A percentile compares a stretch with the other conserved stretches of the same genome.
Evolutionary conservation across 2,113 vertebrate genomes (phyloP).

Genomic region (Noctilio leporinus): DNA sequence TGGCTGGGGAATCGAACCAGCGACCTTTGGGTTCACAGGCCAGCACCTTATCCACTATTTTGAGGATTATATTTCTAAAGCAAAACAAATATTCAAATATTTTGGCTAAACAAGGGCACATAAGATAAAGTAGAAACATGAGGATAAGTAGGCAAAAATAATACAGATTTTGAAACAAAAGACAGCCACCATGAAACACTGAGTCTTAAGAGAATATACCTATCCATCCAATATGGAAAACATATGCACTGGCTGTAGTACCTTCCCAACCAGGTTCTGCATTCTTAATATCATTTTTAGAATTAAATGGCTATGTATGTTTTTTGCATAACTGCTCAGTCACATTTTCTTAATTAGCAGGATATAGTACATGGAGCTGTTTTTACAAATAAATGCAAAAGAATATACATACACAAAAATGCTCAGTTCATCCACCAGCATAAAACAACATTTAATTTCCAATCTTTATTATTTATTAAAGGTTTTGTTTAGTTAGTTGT

Average conservation of each 20-base stretch:
- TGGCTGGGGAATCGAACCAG: too few relatives aligned
- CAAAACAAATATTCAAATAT: background rate
- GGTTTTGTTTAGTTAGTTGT: too few relatives aligned
- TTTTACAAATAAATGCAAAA: background rate
- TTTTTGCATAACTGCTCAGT: background rate
- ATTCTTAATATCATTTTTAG: background rate
- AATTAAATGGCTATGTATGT: background rate
- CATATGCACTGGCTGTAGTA: background rate
- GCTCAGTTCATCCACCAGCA: background rate
- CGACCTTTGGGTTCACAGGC: too few relatives aligned
- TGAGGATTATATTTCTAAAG: background rate
- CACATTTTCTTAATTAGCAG: background rate
- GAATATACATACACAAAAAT: background rate
- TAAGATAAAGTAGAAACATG: background rate
- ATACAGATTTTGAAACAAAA: background rate
- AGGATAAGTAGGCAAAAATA: background rate
- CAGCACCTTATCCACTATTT: too few relatives aligned
- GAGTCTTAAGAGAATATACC: background rate
- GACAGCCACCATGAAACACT: background rate
- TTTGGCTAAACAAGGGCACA: background rate
- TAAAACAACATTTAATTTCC: background rate
- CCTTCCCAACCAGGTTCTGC: accelerated
- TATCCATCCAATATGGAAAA: background rate
- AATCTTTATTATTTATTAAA: too few relatives aligned
- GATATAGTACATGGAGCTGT: background rate